A percentile compares a stretch with the other conserved stretches of the same genome.
Evolutionary conservation across 2,113 vertebrate species (phyloP).

Genomic region (Ancistrus triradiatus): DNA sequence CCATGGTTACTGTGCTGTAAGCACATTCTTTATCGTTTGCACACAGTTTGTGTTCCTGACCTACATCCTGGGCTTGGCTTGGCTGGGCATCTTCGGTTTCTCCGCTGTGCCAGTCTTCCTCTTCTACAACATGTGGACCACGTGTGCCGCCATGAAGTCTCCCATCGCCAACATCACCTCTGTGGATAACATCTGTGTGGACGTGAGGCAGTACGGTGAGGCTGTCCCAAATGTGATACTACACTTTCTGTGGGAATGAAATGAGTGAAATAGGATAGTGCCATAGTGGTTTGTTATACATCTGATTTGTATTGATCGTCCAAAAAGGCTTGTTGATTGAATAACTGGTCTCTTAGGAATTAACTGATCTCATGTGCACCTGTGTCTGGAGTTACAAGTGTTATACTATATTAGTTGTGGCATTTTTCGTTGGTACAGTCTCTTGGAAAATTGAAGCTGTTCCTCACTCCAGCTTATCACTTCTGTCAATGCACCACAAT

Average conservation of each 20-base stretch:
- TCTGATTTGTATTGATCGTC: neutral
- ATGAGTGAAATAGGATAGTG: conserved; percentile 3
- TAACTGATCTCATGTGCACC: too few species aligned
- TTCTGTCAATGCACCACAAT: too few species aligned
- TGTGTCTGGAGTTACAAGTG: too few species aligned
- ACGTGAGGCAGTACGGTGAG: conserved; percentile 93
- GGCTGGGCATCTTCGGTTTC: conserved; percentile 94
- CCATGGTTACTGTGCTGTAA: too few species aligned
- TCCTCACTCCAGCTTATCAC: too few species aligned
- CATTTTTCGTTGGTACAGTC: too few species aligned
- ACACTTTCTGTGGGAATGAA: neutral
- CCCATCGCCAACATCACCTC: conserved; percentile 83
- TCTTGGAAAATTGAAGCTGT: too few species aligned
- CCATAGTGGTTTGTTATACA: neutral
- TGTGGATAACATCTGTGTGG: conserved; percentile 92
- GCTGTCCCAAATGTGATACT: neutral
- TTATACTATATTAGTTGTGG: too few species aligned
- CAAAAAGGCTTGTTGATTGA: neutral
- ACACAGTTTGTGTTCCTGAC: conserved; percentile 96
- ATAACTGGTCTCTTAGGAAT: too few species aligned
- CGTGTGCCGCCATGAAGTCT: conserved; percentile 86
- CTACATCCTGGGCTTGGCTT: conserved; percentile 87
- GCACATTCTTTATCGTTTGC: conserved; percentile 10
- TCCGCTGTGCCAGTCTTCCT: conserved; percentile 94
- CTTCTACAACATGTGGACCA: conserved; percentile 96